phyloP scores from a whole-genome alignment of 35 echinoderm and acorn worm genomes.

The Patiria miniata region DNA sequence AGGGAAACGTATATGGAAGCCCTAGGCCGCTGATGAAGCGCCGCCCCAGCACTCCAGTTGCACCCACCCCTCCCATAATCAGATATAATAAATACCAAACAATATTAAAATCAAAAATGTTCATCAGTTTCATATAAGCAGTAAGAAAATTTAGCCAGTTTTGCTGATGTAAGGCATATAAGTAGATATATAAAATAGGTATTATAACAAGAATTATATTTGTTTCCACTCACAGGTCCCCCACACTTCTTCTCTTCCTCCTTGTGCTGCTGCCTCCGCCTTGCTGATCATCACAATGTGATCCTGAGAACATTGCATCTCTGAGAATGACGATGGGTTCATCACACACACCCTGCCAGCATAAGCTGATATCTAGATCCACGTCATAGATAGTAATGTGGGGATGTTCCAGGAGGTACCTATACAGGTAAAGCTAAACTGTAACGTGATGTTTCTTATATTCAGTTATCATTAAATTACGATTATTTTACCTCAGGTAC shows the following conservation, averaged over 20 bases:
- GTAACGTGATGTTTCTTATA: too few species aligned
- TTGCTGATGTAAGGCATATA: neutral
- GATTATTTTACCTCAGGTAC: too few species aligned
- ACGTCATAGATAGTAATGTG: neutral
- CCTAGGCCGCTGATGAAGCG: too few species aligned
- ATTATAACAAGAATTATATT: neutral
- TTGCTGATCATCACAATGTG: neutral
- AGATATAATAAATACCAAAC: too few species aligned
- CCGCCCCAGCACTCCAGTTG: too few species aligned
- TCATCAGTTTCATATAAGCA: too few species aligned
- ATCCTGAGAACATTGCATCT: neutral
- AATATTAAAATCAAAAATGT: too few species aligned
- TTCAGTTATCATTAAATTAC: too few species aligned
- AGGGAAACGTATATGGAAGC: neutral
- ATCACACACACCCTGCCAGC: neutral
- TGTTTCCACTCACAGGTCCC: neutral
- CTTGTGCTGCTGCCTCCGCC: conserved; percentile 1
- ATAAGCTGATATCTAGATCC: neutral
- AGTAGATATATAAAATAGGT: neutral
- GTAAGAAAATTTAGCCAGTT: neutral
- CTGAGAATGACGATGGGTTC: conserved; percentile 27
- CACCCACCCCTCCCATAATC: too few species aligned
- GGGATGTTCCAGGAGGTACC: neutral
- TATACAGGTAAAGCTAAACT: neutral
- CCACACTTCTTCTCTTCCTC: conserved; percentile 13